These are phyloP conservation scores for Idaea dimidiata DNA, from an alignment of 2,888 invertebrate species.

Conservation along the genomic window DNA sequence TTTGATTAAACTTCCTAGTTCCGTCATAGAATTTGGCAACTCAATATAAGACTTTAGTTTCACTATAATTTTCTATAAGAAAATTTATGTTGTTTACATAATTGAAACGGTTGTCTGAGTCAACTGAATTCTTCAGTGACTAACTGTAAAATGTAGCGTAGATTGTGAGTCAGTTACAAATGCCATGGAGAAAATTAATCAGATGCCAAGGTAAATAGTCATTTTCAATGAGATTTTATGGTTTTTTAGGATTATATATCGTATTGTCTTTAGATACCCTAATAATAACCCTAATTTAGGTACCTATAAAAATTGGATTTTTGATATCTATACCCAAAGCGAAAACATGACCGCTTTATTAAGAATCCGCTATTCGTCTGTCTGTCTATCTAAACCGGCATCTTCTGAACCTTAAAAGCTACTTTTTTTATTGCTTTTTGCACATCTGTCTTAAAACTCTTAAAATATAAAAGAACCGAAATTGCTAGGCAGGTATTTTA, in stretches of 20 bases:
- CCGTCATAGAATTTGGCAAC: background rate
- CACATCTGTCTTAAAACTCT: no score
- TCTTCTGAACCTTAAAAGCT: no score
- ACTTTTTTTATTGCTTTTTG: no score
- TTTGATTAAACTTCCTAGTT: background rate
- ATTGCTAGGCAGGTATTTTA: background rate
- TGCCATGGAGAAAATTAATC: constrained; percentile 44
- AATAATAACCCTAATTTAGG: no score
- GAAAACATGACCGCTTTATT: no score
- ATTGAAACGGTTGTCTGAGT: constrained; percentile 43
- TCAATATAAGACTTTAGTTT: background rate
- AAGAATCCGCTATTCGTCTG: no score
- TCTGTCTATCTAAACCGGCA: no score
- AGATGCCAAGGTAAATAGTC: constrained; percentile 39
- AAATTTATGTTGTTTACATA: constrained; percentile 25
- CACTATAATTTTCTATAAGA: background rate
- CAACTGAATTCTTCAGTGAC: constrained; percentile 61
- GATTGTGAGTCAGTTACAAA: constrained; percentile 55
- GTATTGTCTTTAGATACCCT: no score
- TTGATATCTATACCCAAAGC: no score
- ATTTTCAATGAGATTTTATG: background rate
- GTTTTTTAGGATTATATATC: background rate
- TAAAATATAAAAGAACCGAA: no score
- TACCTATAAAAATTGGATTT: no score
- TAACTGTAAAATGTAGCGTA: constrained; percentile 47